Base-by-base conservation (phyloP, 2,797 vertebrate species). In the Morelia viridis region DNA sequence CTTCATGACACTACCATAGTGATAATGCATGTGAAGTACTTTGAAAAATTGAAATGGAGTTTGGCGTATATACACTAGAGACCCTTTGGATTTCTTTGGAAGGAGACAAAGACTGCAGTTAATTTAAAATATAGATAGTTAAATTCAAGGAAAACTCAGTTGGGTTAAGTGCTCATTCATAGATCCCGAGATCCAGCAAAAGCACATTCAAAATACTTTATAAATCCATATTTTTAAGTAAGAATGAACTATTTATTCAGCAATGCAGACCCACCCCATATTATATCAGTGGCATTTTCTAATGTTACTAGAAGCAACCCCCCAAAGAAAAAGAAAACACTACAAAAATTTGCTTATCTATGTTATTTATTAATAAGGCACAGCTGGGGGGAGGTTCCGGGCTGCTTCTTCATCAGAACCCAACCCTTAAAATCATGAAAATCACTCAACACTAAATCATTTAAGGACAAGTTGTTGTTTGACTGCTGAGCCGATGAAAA, bases 351-450 rank as follows among this genome's bases (percentile, higher is more conserved):
- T 56, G 56, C 8, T 61, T 80, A 17, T 17, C 9, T 87, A 11
- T 87, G 56, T 86, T 92, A 28, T 87, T 90, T 86, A 56, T 87
- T 90, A 86, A 64, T 24, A 87, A 89, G 28, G 19, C 57, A 31
- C 35, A 61, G 41, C 35, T 92, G 65, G 92, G 46, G 87, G 56
- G 84, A 64, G 57, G 26, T 57, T 58, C 24, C 62, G n/a, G n/a
- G 58, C 65, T 83, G 31, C 24, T 90, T 76, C 68, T 87, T 58
- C 80, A n/a, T 87, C 31, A 87, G 87, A 85, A 71, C 87, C 80
- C 85, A 89, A 24, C 56, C 62, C 11, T 87, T 50, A 87, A 76
- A 87, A 61, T 87, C 50, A 76, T 62, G 57, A 80, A 35, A 68
- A 87, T 31, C 83, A 64, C 41, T 57, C 60, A 57, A 61, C 76